Base-by-base conservation (phyloP, 2,888 invertebrate species). In the Thymelicus sylvestris region DNA sequence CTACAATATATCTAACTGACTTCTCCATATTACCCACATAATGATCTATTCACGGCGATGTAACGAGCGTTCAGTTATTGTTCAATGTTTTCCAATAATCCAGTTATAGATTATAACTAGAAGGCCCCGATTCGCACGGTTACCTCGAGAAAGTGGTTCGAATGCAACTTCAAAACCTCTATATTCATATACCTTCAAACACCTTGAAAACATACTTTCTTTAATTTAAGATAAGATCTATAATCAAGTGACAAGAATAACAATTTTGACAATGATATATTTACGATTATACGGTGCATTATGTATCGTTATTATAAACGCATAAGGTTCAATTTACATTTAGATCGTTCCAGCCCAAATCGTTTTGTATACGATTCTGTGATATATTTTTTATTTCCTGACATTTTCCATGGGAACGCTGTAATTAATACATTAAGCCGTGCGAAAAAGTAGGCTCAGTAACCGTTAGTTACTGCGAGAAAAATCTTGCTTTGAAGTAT, bases 71-170 rank as follows among this genome's bases (percentile, higher is more conserved):
- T 90, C 85, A 83, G 86, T 89, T 91, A 90, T 91, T 92, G 91
- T 92, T 90, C 91, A 88, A 91, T 92, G 91, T 92, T 91, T 87
- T 90, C 88, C 88, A 91, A 91, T 91, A 92, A 92, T 91, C 90
- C 86, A 86, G 88, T 88, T 88, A 84, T 76, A 85, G 87, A 89
- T 90, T 89, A 67, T 67, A 68, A 89, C 84, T 81, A 78, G 85
- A 86, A 89, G 88, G 86, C 81, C 79, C 80, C 83, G 87, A 85
- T 88, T 86, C 86, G 86, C 87, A 87, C 86, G 86, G 82, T 78
- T 85, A 85, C 76, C 67, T 75, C 71, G 78, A 78, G 86, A 87
- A 86, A 88, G 86, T 78, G 77, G 82, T 87, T 68, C 63, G 57
- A 64, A 69, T 69, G 86, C 81, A 78, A 78, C 78, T 80, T 76